Evolutionary conservation across 2,113 vertebrate species (phyloP).

Genomic region (Siphamia tubifer): DNA sequence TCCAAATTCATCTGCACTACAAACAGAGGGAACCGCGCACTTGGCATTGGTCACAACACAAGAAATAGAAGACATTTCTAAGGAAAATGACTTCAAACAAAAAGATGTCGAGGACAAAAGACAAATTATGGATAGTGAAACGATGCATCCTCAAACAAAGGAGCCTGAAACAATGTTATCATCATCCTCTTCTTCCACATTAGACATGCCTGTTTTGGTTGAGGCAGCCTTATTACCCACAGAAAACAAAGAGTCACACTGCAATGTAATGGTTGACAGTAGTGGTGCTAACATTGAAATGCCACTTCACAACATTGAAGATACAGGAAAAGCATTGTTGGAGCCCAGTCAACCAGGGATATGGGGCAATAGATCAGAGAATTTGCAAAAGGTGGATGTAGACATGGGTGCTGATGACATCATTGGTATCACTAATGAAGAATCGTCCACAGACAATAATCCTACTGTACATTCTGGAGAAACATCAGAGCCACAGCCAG

Average conservation of each 20-base stretch:
- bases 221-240: not conserved
- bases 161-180: not conserved
- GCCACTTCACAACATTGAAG: not conserved
- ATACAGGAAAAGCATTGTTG: not conserved
- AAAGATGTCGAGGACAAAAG: not conserved
- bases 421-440: not conserved
- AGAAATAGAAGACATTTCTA: not conserved
- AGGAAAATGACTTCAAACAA: not conserved
- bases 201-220: not conserved
- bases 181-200: not conserved
- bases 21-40: not conserved
- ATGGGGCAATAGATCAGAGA: not conserved
- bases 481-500: not conserved
- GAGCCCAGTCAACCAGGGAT: not conserved
- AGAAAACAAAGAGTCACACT: not conserved
- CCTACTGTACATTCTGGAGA: not conserved
- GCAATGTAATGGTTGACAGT: not conserved
- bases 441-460: not conserved
- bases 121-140: not conserved
- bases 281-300: not conserved
- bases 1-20: not conserved
- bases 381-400: not conserved
- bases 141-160: not conserved
- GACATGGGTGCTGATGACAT: not conserved
- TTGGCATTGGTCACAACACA: not conserved